phyloP scores from a whole-genome alignment of 2,113 vertebrate species.

The Cromileptes altivelis region DNA sequence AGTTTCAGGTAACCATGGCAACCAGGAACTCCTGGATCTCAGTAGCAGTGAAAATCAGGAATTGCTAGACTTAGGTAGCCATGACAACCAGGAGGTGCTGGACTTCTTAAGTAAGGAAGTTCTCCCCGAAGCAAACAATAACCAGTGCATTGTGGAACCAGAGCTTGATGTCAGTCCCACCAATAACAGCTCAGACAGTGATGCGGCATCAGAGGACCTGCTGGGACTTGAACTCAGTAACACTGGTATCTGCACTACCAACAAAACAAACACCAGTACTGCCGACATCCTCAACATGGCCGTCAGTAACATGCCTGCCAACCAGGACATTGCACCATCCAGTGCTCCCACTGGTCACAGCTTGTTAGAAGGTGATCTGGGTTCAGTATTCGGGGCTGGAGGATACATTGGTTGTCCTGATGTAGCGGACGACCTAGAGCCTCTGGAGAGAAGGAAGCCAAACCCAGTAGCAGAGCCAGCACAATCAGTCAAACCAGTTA shows the following conservation, averaged over 20 bases:
- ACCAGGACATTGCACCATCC: slow-evolving; percentile 3
- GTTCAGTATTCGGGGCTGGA: slow-evolving; percentile 71
- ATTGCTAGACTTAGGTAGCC: slow-evolving; percentile 34
- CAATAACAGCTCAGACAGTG: slow-evolving; percentile 70
- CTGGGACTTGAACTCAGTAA: slow-evolving; percentile 45
- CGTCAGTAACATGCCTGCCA: slow-evolving; percentile 17
- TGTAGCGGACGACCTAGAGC: slow-evolving; percentile 79
- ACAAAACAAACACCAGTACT: slow-evolving; percentile 27
- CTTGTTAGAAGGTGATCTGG: slow-evolving; percentile 69
- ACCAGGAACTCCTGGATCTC: slow-evolving; percentile 29
- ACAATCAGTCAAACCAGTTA: slow-evolving; percentile 61
- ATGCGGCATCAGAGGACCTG: slow-evolving; percentile 56
- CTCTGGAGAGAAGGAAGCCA: slow-evolving; percentile 41
- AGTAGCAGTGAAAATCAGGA: slow-evolving; percentile 36
- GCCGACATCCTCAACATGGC: slow-evolving; percentile 6
- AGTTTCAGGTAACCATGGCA: slow-evolving; percentile 19
- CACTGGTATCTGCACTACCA: slow-evolving; percentile 24
- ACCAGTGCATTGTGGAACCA: slow-evolving; percentile 46
- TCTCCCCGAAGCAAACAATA: slow-evolving; percentile 64
- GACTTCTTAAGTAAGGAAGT: slow-evolving; percentile 37
- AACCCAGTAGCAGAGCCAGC: slow-evolving; percentile 50
- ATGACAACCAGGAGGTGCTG: slow-evolving; percentile 68
- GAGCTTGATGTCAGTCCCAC: slow-evolving; percentile 26
- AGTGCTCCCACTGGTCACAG: slow-evolving; percentile 4
- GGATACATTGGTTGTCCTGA: slow-evolving; percentile 77